These are phyloP conservation scores for Trichomycterus rosablanca DNA, from an alignment of 2,113 vertebrate species.

Conservation along the genomic window DNA sequence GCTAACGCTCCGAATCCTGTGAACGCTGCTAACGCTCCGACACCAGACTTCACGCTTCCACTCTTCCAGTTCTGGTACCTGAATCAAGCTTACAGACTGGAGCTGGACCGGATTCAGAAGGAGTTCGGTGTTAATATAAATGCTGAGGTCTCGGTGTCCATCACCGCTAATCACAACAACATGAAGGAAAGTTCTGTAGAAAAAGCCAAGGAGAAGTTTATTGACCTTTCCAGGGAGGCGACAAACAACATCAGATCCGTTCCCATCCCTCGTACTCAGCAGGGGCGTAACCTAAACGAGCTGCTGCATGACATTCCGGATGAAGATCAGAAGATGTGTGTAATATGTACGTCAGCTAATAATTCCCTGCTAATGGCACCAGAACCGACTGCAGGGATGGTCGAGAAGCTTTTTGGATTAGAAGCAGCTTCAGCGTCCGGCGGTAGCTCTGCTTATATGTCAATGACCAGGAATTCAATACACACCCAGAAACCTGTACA, in stretches of 20 bases:
- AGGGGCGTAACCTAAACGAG: neutral
- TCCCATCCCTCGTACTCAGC: neutral
- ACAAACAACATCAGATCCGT: rapidly evolving
- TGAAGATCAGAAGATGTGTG: constrained; percentile 22
- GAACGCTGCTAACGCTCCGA: too few relatives aligned
- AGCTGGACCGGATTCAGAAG: constrained; percentile 39
- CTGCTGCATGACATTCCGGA: neutral
- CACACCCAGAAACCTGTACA: neutral
- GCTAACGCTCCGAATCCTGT: neutral
- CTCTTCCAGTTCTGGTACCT: constrained; percentile 47
- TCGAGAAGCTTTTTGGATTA: neutral
- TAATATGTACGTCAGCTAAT: constrained; percentile 39
- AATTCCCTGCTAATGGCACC: constrained; percentile 39
- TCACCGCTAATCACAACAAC: neutral
- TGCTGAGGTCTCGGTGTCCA: constrained; percentile 24
- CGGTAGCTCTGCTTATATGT: too few relatives aligned
- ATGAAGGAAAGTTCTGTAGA: neutral
- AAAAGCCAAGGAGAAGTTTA: constrained; percentile 33
- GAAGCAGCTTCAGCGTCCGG: neutral
- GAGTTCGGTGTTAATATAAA: constrained; percentile 19
- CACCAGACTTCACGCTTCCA: neutral
- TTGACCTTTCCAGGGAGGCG: neutral
- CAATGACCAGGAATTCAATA: neutral
- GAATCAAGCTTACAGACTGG: constrained; percentile 35
- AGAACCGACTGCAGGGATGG: rapidly evolving